Percentiles rank a stretch among this genome's conserved stretches.
Conservation (phyloP, 2,797 vertebrate species). For the Sciurus carolinensis region DNA sequence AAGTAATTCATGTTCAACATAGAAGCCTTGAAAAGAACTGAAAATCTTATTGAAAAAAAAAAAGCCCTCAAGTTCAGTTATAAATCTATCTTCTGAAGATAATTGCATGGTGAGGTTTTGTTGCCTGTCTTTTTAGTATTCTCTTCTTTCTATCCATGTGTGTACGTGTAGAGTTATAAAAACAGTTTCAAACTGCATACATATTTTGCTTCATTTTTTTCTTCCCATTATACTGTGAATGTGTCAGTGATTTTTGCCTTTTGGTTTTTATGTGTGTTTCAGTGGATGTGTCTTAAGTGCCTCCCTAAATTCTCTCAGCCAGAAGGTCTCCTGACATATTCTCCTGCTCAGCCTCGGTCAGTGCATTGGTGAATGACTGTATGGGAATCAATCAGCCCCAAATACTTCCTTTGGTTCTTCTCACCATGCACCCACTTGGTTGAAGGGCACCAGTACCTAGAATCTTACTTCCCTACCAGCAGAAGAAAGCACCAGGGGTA, state of each 20-base stretch:
- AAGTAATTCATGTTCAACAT: constrained; percentile 26
- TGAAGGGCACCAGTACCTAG: neutral
- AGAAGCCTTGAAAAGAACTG: constrained; percentile 55
- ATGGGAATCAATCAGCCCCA: fast-evolving
- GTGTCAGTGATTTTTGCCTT: neutral
- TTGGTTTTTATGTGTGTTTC: neutral
- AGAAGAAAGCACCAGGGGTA: neutral
- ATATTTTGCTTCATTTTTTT: neutral
- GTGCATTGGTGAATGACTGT: neutral
- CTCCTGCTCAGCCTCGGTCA: neutral
- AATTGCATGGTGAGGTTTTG: neutral
- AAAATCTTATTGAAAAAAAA: constrained; percentile 18
- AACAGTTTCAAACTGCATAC: neutral
- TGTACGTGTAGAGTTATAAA: neutral
- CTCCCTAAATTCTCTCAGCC: neutral
- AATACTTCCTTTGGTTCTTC: neutral
- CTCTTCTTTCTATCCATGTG: neutral
- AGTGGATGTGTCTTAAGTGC: neutral
- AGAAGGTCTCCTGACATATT: neutral
- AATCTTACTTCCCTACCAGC: neutral
- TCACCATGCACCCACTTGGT: neutral
- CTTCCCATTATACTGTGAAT: neutral
- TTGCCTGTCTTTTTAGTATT: neutral
- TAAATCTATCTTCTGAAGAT: constrained; percentile 45
- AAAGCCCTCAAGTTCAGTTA: neutral